Evolutionary conservation across 2,888 invertebrate genomes (phyloP), one percentile per base, ranked within the genome.

Genomic region (Synergus laeviventris): DNA sequence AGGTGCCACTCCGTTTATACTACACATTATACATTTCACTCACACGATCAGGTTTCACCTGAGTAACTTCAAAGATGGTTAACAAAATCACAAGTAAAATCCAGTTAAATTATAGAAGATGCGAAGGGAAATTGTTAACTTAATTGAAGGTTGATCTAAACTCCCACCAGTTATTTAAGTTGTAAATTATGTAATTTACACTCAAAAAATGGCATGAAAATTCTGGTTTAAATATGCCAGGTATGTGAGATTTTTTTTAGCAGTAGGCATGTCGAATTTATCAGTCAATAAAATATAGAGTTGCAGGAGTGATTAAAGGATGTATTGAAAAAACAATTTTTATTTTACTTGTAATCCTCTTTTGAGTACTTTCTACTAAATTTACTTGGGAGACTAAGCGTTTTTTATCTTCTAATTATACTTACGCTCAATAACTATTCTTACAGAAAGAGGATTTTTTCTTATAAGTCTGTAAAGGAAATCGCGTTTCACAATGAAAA

Each of bases 401-500:
- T 56, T 49, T 70, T 70, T 31, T 21, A 45, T 70, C 70, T 49
- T 49, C 49, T 49, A 45, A 70, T 70, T 66, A n/a, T n/a, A 66
- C 45, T 24, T 16, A 42, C 24, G 64, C 39, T 64, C 16, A 70
- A 31, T 70, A 49, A 49, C 70, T 36, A n/a, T 70, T 70, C 31
- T 16, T 14, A n/a, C 3, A n/a, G 24, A 31, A 70, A 70, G 49
- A 49, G 49, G 45, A 31, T 45, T 70, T 49, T 70, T 42, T 42
- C 5, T 49, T 49, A 45, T 49, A 70, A 24, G 70, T 16, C 45
- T 49, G 21, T 11, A 24, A 45, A 70, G n/a, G 31, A 45, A 45
- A 31, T 56, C 21, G 18, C 21, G 21, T 31, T 70, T n/a, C n/a
- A 31, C 66, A 42, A 66, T 42, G 24, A 39, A 45, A 42, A 24